Percentiles rank a stretch among this genome's conserved stretches.
These are phyloP conservation scores for Alviniconcha strummeri DNA, from an alignment of 2,888 invertebrate genomes.

Conservation along the genomic window DNA sequence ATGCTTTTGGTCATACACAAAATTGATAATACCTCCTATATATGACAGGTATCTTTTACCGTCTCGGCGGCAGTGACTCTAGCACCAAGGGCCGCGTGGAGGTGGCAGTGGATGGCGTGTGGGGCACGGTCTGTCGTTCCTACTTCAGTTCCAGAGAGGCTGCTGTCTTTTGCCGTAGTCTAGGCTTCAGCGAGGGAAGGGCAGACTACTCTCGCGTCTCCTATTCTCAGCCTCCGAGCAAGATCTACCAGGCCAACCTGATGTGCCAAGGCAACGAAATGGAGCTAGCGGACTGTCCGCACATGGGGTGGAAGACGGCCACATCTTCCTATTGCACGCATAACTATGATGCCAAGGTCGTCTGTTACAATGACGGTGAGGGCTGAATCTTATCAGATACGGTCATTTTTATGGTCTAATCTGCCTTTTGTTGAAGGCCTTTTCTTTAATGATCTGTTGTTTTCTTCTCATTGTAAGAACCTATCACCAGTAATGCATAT, in stretches of 20 bases:
- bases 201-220: conserved; percentile 26
- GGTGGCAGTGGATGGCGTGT: conserved; percentile 81
- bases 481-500: no score
- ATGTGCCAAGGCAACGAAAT: conserved; percentile 58
- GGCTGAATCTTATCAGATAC: no score
- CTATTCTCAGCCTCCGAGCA: conserved; percentile 25
- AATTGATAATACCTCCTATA: no score
- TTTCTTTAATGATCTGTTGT: background rate
- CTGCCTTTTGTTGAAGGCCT: no score
- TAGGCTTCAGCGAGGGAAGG: conserved; percentile 33
- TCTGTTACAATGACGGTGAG: conserved; percentile 59
- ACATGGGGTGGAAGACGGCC: conserved; percentile 55
- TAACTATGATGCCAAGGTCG: conserved; percentile 54
- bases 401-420: no score
- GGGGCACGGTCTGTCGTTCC: conserved; percentile 85
- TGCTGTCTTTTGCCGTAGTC: conserved; percentile 75
- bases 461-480: background rate
- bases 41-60: conserved; percentile 51
- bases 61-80: conserved; percentile 48
- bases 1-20: no score
- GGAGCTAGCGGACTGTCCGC: conserved; percentile 53
- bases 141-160: conserved; percentile 83
- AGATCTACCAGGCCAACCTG: conserved; percentile 56
- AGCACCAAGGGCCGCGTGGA: conserved; percentile 75
- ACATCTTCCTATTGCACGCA: conserved; percentile 50